phyloP scores from a whole-genome alignment of 2,888 invertebrate genomes.

The Drosophila tanythrix region DNA sequence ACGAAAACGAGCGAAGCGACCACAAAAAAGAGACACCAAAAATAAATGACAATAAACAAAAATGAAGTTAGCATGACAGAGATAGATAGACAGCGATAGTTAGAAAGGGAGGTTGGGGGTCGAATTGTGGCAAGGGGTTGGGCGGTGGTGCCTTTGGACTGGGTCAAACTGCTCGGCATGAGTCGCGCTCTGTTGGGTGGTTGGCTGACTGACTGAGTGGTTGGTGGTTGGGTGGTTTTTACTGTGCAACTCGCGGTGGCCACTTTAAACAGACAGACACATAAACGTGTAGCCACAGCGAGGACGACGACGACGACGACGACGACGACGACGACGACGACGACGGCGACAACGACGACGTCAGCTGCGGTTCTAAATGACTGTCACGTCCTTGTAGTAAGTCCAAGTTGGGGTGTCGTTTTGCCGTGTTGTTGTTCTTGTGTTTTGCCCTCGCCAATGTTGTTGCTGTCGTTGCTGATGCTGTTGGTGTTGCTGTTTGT shows the following conservation, averaged over 20 bases:
- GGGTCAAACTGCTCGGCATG: constrained; percentile 47
- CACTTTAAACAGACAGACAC: constrained; percentile 71
- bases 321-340: constrained; percentile 12
- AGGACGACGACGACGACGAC: constrained; percentile 5
- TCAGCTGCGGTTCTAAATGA: constrained; percentile 77
- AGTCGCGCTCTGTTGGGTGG: constrained; percentile 13
- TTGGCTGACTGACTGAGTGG: constrained; percentile 5
- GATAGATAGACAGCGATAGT: constrained; percentile 69
- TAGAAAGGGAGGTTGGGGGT: constrained; percentile 31
- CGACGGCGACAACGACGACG: constrained; percentile 30
- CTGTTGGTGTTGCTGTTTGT: constrained; percentile 52
- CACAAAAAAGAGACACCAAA: constrained; percentile 71
- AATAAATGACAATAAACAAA: constrained; percentile 79
- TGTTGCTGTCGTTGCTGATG: constrained; percentile 31
- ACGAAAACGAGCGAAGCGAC: constrained; percentile 68
- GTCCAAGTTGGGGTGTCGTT: constrained; percentile 69
- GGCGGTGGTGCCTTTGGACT: constrained; percentile 10
- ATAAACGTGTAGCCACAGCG: constrained; percentile 39
- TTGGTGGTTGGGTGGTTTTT: constrained; percentile 12
- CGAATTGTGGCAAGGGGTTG: not conserved
- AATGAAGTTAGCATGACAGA: constrained; percentile 81
- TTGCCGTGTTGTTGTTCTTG: constrained; percentile 27
- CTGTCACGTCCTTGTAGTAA: constrained; percentile 79
- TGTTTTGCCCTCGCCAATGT: constrained; percentile 44
- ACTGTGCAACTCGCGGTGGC: constrained; percentile 62